These are phyloP conservation scores for Mesopsocus fuscifrons DNA, from an alignment of 2,888 invertebrate species.

Conservation along the genomic window DNA sequence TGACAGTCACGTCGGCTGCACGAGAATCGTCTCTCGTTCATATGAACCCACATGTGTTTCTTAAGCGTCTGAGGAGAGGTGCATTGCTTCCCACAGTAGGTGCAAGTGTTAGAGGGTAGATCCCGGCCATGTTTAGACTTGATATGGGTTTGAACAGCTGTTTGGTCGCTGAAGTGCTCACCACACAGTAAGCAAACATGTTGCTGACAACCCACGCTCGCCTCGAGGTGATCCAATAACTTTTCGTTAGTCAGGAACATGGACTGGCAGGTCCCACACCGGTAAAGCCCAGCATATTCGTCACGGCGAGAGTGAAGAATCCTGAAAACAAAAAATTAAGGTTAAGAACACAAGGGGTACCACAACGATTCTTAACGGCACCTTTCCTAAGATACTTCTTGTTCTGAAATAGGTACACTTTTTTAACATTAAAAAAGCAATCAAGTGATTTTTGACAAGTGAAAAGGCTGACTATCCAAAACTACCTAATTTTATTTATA, in stretches of 20 bases:
- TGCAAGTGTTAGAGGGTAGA: slow-evolving; percentile 53
- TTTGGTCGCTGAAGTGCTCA: slow-evolving; percentile 34
- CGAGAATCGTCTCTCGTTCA: slow-evolving; percentile 37
- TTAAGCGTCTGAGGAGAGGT: slow-evolving; percentile 44
- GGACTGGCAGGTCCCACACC: slow-evolving; percentile 13
- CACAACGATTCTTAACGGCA: no score
- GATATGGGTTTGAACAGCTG: slow-evolving; percentile 10
- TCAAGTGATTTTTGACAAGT: no score
- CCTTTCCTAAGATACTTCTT: no score
- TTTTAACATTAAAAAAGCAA: slow-evolving; percentile 1
- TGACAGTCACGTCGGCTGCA: slow-evolving; percentile 39
- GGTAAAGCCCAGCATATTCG: slow-evolving; percentile 9
- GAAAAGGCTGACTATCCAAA: no score
- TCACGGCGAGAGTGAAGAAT: slow-evolving; percentile 23
- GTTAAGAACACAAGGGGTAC: background rate
- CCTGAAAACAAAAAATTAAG: slow-evolving; percentile 18
- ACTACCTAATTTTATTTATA: no score
- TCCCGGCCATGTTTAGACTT: slow-evolving; percentile 45
- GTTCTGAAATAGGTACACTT: background rate
- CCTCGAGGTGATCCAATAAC: slow-evolving; percentile 17
- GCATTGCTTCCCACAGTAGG: slow-evolving; percentile 45
- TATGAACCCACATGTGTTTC: slow-evolving; percentile 51
- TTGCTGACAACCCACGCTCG: slow-evolving; percentile 28
- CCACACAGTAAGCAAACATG: slow-evolving; percentile 66
- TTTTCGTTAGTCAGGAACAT: slow-evolving; percentile 14